Evolutionary conservation across 2,888 invertebrate species (phyloP), one percentile per base, ranked within the genome.

Genomic region (Torymus auratus): DNA sequence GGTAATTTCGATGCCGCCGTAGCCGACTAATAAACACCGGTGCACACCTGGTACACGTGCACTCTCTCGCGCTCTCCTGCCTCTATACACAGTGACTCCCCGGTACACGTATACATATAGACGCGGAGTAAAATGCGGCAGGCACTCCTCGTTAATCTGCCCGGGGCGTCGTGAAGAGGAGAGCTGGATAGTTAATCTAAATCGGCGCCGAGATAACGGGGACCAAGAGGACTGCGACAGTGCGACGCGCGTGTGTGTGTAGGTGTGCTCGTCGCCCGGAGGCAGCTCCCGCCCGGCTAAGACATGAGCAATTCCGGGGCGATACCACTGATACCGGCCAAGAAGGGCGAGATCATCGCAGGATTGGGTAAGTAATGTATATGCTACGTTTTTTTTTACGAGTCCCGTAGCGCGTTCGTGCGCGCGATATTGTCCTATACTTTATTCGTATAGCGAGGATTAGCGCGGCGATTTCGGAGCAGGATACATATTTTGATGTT

Each of bases 291-390:
- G 5, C 2, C 15, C 73, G 65, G 41, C 41, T 41, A 41, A 41
- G 41, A 83, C 78, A 90, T 90, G 90, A 90, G 89, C 84, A 85
- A 83, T 83, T 88, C 88, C 77, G 88, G 88, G 41, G 90, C 89
- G 10, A 90, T 90, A 73, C 90, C 89, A 15, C 85, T 90, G 83
- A 86, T 90, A 74, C 84, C 89, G 83, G 90, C 87, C 83, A 88
- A 84, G 84, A 89, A 88, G 83, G 89, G 88, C 73, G 87, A 88
- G 82, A 87, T 87, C 78, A 78, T 88, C 76, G 89, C 88, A 87
- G 90, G 89, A 67, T 20, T 81, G 52, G 81, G 81, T 65, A 55
- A 81, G 79, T 74, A 4, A 41, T 70, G 12, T 11, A 15, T 58
- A 12, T 15, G 28, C 14, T 23, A 23, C 14, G 13, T 23, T 28